These are phyloP conservation scores for Sinhomidia bicolor DNA, from an alignment of 2,888 invertebrate species.

Conservation along the genomic window DNA sequence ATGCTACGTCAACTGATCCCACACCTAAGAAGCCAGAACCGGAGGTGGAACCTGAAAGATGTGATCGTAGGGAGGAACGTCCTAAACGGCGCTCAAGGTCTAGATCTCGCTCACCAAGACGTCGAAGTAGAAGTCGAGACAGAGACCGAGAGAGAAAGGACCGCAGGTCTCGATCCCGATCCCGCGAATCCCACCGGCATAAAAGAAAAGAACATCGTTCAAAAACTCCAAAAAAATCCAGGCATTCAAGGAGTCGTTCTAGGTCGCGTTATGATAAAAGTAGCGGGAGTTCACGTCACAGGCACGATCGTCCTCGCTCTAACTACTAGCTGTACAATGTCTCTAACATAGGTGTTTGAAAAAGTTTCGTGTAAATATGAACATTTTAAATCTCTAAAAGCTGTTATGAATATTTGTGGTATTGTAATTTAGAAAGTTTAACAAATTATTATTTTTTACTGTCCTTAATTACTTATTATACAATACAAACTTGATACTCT, in stretches of 20 bases:
- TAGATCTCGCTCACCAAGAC: conserved; percentile 80
- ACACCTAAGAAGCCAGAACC: conserved; percentile 66
- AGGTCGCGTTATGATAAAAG: conserved; percentile 66
- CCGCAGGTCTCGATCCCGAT: conserved; percentile 69
- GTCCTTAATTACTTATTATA: neutral
- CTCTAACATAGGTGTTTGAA: neutral
- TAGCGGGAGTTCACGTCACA: conserved; percentile 58
- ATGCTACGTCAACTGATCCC: conserved; percentile 81
- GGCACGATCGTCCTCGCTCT: conserved; percentile 59
- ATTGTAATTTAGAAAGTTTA: neutral
- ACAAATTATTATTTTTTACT: neutral
- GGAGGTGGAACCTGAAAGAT: conserved; percentile 80
- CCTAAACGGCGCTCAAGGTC: conserved; percentile 77
- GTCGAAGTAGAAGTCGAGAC: conserved; percentile 77
- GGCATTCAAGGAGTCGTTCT: conserved; percentile 66
- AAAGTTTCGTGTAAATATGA: neutral
- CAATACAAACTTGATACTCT: too few species aligned
- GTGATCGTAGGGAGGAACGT: conserved; percentile 54
- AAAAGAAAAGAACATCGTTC: conserved; percentile 68
- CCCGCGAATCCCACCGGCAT: conserved; percentile 63
- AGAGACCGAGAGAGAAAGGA: conserved; percentile 76
- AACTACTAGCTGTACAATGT: too few species aligned
- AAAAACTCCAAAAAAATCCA: conserved; percentile 60
- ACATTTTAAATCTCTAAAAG: neutral
- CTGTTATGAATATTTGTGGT: neutral